These are phyloP conservation scores for Boloria selene DNA, from an alignment of 2,888 invertebrate genomes.

Conservation along the genomic window DNA sequence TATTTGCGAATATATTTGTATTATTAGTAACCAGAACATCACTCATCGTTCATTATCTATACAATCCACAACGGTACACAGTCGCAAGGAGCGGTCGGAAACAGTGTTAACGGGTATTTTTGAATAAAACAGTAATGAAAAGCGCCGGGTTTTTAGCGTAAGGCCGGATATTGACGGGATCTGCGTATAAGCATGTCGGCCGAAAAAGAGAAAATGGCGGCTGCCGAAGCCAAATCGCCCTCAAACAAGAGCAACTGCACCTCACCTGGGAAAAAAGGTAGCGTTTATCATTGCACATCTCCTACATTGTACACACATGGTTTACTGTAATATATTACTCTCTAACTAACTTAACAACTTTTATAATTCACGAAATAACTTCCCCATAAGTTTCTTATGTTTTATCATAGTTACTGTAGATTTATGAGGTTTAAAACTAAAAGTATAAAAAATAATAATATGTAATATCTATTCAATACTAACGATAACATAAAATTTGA, in stretches of 20 bases:
- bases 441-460: too few species aligned
- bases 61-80: conserved; percentile 49
- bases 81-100: conserved; percentile 59
- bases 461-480: too few species aligned
- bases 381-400: too few species aligned
- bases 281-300: background rate
- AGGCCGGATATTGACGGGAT: conserved; percentile 52
- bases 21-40: conserved; percentile 63
- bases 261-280: conserved; percentile 80
- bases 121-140: conserved; percentile 63
- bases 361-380: too few species aligned
- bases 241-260: conserved; percentile 77
- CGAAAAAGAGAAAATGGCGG: conserved; percentile 78
- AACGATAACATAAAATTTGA: too few species aligned
- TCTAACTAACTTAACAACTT: too few species aligned
- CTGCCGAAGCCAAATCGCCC: conserved; percentile 73
- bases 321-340: background rate
- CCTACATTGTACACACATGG: background rate
- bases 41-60: conserved; percentile 68
- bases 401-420: too few species aligned
- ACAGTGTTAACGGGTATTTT: conserved; percentile 44
- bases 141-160: conserved; percentile 56
- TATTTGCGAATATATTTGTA: conserved; percentile 61
- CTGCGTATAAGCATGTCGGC: conserved; percentile 67
- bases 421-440: too few species aligned